These are phyloP conservation scores for Triplophysa yarkandensis DNA, from an alignment of 2,797 vertebrate species.

Conservation along the genomic window DNA sequence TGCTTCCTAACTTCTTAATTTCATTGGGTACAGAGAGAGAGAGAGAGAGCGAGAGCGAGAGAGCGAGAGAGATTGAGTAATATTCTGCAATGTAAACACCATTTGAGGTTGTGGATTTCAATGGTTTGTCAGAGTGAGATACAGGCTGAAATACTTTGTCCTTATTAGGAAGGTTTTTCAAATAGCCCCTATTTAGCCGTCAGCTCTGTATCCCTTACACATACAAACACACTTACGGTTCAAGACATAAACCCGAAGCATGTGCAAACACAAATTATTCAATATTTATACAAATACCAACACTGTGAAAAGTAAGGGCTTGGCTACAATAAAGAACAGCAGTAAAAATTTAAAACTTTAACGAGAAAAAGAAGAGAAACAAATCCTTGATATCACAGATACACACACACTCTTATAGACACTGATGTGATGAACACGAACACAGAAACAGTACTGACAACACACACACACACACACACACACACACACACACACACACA, in stretches of 20 bases:
- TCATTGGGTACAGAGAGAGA: too few species aligned
- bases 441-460: neutral
- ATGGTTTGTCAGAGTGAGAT: constrained; percentile 36
- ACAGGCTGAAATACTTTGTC: constrained; percentile 74
- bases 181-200: constrained; percentile 50
- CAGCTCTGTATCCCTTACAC: constrained; percentile 8
- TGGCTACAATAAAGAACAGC: neutral
- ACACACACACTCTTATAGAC: constrained; percentile 13
- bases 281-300: constrained; percentile 24
- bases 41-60: neutral
- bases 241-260: constrained; percentile 42
- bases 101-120: constrained; percentile 41
- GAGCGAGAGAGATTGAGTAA: constrained; percentile 25
- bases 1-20: too few species aligned
- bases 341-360: neutral
- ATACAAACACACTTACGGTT: constrained; percentile 54
- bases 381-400: constrained; percentile 3
- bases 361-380: constrained; percentile 34
- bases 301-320: constrained; percentile 42
- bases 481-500: neutral
- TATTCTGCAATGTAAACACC: constrained; percentile 51
- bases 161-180: constrained; percentile 76
- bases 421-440: neutral
- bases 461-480: neutral
- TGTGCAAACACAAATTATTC: constrained; percentile 19